A percentile compares a stretch with the other conserved stretches of the same genome.
phyloP scores from a whole-genome alignment of 1,140 invertebrate genomes.

The Drosophila serrata region DNA sequence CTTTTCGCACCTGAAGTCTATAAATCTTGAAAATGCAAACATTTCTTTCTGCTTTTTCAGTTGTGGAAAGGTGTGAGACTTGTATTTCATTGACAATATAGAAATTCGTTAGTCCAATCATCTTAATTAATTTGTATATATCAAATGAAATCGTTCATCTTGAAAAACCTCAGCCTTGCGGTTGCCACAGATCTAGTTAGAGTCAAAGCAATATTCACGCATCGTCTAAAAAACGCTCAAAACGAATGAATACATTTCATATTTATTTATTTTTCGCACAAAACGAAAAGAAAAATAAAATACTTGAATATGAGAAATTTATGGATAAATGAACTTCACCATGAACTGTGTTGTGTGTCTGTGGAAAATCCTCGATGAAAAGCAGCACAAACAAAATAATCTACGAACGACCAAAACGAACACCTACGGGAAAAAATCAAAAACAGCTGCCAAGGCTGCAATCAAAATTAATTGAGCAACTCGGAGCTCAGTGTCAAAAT shows the following conservation, averaged over 20 bases:
- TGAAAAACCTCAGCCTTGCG: constrained; percentile 17
- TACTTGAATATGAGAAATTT: constrained; percentile 39
- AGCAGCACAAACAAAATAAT: constrained; percentile 36
- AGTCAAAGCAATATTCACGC: constrained; percentile 22
- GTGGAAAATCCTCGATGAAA: constrained; percentile 49
- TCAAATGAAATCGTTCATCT: constrained; percentile 3
- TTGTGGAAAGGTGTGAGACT: constrained; percentile 3
- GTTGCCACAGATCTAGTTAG: neutral
- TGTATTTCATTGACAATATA: constrained; percentile 6
- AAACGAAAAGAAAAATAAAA: constrained; percentile 20
- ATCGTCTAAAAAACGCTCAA: constrained; percentile 29
- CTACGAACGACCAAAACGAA: constrained; percentile 27
- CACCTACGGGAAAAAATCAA: constrained; percentile 52
- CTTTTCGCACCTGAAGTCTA: constrained; percentile 64
- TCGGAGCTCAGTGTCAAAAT: constrained; percentile 59
- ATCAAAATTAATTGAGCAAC: constrained; percentile 81
- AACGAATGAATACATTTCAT: constrained; percentile 38
- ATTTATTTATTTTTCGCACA: constrained; percentile 48
- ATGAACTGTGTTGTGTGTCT: constrained; percentile 54
- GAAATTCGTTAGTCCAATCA: constrained; percentile 7
- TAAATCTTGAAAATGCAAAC: constrained; percentile 43
- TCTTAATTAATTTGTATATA: constrained; percentile 28
- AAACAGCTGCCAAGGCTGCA: constrained; percentile 79
- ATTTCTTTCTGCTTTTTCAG: constrained; percentile 30
- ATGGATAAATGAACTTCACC: constrained; percentile 55